These are phyloP conservation scores for Palythoa heliodiscus DNA, from an alignment of 92 coral and sea anemone species.

Conservation along the genomic window DNA sequence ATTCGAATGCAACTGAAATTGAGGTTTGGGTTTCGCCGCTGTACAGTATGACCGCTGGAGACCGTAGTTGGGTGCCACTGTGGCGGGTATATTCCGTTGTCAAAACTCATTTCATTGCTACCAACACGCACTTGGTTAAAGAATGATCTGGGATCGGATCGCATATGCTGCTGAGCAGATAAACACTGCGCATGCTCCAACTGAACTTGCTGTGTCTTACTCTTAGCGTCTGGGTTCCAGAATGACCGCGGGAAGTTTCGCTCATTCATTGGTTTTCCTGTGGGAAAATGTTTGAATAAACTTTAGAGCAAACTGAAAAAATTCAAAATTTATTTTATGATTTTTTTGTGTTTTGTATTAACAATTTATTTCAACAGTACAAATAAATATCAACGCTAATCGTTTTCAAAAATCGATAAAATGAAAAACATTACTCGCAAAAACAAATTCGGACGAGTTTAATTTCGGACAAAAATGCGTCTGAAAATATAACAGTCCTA, in stretches of 20 bases:
- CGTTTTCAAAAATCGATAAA: too few species aligned
- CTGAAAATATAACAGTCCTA: too few species aligned
- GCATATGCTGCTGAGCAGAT: background rate
- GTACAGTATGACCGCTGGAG: constrained; percentile 24
- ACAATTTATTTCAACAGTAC: too few species aligned
- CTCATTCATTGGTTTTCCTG: constrained; percentile 30
- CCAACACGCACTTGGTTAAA: background rate
- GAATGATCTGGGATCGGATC: background rate
- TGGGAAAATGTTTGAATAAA: too few species aligned
- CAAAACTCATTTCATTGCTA: background rate
- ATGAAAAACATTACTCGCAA: too few species aligned
- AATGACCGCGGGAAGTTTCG: constrained; percentile 35
- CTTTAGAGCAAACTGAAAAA: background rate
- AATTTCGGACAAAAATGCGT: too few species aligned
- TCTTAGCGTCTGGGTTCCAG: constrained; percentile 27
- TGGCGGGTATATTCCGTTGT: background rate
- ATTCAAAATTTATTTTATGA: background rate
- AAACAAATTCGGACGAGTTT: too few species aligned
- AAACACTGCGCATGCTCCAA: constrained; percentile 22
- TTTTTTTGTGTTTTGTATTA: too few species aligned
- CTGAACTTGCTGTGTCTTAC: background rate
- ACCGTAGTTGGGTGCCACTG: constrained; percentile 14
- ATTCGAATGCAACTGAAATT: constrained; percentile 7
- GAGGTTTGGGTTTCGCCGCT: constrained; percentile 7
- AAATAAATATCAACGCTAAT: too few species aligned